Evolutionary conservation across 1,140 invertebrate species (phyloP).

Genomic region (Eriosoma lanigerum): DNA sequence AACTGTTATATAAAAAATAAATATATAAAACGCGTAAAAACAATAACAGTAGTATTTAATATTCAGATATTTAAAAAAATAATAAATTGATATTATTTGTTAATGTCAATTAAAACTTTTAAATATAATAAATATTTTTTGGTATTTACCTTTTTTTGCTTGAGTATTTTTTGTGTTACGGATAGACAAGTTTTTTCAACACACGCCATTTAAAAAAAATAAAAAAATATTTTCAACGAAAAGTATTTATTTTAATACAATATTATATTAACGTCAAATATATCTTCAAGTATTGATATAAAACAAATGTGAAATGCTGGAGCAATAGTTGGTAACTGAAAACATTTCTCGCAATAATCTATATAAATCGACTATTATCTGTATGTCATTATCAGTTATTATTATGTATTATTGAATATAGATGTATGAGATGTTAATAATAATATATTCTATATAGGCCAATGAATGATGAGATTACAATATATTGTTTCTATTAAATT

Average conservation of each 20-base stretch:
- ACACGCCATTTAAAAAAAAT: constrained; percentile 36
- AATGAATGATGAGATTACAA: background rate
- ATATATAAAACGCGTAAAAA: too few species aligned
- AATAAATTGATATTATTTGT: background rate
- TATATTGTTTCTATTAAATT: background rate
- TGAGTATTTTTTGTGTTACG: constrained; percentile 33
- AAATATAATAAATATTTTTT: background rate
- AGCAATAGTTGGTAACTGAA: constrained; percentile 17
- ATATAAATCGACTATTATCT: constrained; percentile 20
- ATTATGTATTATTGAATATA: constrained; percentile 27
- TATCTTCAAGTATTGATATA: background rate
- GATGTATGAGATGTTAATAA: background rate
- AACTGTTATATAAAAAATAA: too few species aligned
- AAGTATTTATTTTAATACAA: background rate
- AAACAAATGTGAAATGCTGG: background rate
- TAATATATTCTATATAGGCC: constrained; percentile 6
- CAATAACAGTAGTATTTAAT: too few species aligned
- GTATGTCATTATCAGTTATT: constrained; percentile 20
- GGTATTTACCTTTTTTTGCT: constrained; percentile 29
- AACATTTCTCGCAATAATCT: background rate
- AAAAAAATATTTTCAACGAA: background rate
- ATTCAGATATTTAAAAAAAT: background rate
- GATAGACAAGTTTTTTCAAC: constrained; percentile 28
- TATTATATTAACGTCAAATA: background rate
- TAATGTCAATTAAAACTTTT: background rate